Base-by-base conservation (phyloP, 2,797 vertebrate genomes). In the Emys orbicularis region DNA sequence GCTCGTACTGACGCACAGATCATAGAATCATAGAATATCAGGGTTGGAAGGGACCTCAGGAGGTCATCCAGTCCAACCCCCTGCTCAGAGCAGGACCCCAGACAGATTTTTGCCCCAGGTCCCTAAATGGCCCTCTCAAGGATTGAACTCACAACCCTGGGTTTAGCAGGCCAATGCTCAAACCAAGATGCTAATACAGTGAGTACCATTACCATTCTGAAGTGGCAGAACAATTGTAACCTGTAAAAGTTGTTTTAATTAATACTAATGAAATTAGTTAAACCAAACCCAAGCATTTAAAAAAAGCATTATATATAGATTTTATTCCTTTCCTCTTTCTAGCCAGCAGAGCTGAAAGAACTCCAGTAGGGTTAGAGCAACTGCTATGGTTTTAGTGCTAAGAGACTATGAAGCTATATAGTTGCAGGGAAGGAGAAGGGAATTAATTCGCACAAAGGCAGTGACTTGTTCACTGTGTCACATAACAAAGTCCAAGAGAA, bases 381-480 rank as follows among this genome's bases (percentile, higher is more conserved):
- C 92, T 61, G 80, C 57, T 4, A 37, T 6, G 0, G 50, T 57
- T 41, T n/a, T 72, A 1, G 84, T 54, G 31, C 9, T 0, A n/a
- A 47, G n/a, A 80, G 27, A 79, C 72, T 80, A 72, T 79, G 88
- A 88, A 90, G 74, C 81, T 86, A 89, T 31, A 83, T 5, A 19
- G 34, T 68, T 68, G 34, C 65, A 50, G 87, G 79, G 34, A 81
- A 34, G 27, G 57, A 37, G 5, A 53, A 44, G 81, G 6, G 81
- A 93, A 94, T 96, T 90, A 94, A 94, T 90, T 85, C 89, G 87
- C 89, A 72, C 84, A 79, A 44, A 83, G 11, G 37, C 1, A 37
- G 47, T 56, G 44, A 6, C 9, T 90, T 86, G 53, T 90, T 96
- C 92, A 89, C 86, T 27, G 82, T 84, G 80, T 68, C 47, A 6